These are phyloP conservation scores for Archips xylosteana DNA, from an alignment of 2,888 invertebrate genomes.

Conservation along the genomic window DNA sequence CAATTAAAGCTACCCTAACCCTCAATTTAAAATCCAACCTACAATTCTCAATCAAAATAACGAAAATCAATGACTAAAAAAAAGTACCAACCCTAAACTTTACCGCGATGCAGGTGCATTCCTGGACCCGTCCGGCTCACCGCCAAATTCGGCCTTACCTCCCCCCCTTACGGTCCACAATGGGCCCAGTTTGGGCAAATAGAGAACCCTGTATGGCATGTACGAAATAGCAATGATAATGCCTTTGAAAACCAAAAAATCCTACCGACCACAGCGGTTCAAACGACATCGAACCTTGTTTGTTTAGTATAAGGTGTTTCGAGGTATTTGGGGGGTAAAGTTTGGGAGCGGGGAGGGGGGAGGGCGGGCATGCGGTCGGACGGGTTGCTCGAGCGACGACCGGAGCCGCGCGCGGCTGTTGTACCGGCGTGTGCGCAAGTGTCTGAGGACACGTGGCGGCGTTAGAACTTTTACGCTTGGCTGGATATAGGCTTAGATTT, in stretches of 20 bases:
- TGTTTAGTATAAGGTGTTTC: slow-evolving; percentile 48
- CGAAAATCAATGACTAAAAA: slow-evolving; percentile 29
- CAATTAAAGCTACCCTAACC: neutral
- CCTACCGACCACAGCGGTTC: slow-evolving; percentile 47
- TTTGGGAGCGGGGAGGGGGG: slow-evolving; percentile 69
- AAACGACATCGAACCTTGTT: slow-evolving; percentile 49
- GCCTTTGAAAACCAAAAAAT: slow-evolving; percentile 48
- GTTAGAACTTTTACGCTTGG: slow-evolving; percentile 2
- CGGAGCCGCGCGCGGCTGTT: slow-evolving; percentile 75
- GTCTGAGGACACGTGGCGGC: slow-evolving; percentile 56
- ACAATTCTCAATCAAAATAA: slow-evolving; percentile 17
- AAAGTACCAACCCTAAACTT: slow-evolving; percentile 33
- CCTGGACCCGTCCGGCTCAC: slow-evolving; percentile 45
- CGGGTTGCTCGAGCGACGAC: slow-evolving; percentile 84
- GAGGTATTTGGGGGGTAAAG: slow-evolving; percentile 58
- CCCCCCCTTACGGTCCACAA: slow-evolving; percentile 62
- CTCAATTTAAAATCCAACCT: neutral
- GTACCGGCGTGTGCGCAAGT: slow-evolving; percentile 33
- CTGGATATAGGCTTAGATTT: neutral
- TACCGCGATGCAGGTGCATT: slow-evolving; percentile 71
- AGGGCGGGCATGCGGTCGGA: slow-evolving; percentile 74
- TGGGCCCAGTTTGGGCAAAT: slow-evolving; percentile 65
- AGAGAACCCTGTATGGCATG: slow-evolving; percentile 78
- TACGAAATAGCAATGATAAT: slow-evolving; percentile 73
- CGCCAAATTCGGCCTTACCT: slow-evolving; percentile 59